Evolutionary conservation across 2,113 vertebrate species (phyloP).

Genomic region (Tragelaphus scriptus): DNA sequence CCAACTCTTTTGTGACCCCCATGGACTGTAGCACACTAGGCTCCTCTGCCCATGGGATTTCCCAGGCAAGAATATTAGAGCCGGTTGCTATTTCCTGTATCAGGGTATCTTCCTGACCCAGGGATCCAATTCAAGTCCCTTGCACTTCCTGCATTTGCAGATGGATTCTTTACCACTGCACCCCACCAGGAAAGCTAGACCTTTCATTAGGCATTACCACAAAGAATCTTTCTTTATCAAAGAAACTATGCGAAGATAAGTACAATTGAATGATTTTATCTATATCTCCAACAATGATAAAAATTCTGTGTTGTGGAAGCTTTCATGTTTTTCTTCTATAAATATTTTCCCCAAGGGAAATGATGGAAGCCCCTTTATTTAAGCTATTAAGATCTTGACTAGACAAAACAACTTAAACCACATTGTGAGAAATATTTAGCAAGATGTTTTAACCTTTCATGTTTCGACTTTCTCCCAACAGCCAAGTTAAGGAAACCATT

Average conservation of each 20-base stretch:
- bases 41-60: not conserved
- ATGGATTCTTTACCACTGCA: not conserved
- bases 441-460: not conserved
- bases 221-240: not conserved
- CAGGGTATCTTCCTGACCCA: not conserved
- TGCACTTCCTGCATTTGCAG: not conserved
- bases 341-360: not conserved
- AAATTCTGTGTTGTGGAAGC: not conserved
- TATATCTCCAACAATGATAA: not conserved
- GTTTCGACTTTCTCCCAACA: not conserved
- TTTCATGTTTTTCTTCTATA: not conserved
- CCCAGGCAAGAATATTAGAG: not conserved
- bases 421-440: not conserved
- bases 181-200: not conserved
- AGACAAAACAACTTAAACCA: not conserved
- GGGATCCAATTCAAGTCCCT: not conserved
- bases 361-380: not conserved
- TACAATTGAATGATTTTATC: not conserved
- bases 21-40: not conserved
- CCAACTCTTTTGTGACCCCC: not conserved
- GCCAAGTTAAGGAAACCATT: not conserved
- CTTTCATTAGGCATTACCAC: not conserved
- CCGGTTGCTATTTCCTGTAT: not conserved
- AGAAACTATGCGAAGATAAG: not conserved
- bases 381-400: conserved; percentile 7